Evolutionary conservation across 2,113 vertebrate species (phyloP).

Genomic region (Connochaetes taurinus): DNA sequence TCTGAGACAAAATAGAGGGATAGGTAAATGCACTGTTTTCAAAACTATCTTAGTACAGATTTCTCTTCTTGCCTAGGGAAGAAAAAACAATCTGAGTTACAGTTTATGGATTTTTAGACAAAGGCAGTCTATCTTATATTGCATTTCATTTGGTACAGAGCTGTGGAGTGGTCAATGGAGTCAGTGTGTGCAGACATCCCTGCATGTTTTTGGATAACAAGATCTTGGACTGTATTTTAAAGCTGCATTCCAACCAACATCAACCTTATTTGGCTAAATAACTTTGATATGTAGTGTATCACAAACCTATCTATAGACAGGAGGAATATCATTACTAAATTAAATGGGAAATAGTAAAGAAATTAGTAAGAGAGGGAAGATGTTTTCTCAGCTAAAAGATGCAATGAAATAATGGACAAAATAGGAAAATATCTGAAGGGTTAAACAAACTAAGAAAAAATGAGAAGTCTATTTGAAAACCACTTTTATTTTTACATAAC

Average conservation of each 20-base stretch:
- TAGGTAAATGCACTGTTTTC: not conserved
- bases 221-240: not conserved
- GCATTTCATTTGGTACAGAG: not conserved
- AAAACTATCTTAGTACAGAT: not conserved
- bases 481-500: conserved; percentile 37
- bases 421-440: not conserved
- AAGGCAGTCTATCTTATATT: not conserved
- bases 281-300: not conserved
- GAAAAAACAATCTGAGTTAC: not conserved
- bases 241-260: not conserved
- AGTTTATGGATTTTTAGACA: too few species aligned
- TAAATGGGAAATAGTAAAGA: not conserved
- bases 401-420: not conserved
- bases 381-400: not conserved
- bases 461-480: conserved; percentile 23
- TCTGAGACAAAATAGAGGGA: not conserved
- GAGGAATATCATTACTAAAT: not conserved
- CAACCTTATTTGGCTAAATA: not conserved
- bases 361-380: not conserved
- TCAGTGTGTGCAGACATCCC: not conserved
- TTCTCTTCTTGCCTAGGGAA: not conserved
- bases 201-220: not conserved
- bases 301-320: not conserved
- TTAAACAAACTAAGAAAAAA: not conserved
- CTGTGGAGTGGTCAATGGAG: not conserved